Base-by-base conservation (phyloP, 2,797 vertebrate genomes). In the Sandelia bainsii region DNA sequence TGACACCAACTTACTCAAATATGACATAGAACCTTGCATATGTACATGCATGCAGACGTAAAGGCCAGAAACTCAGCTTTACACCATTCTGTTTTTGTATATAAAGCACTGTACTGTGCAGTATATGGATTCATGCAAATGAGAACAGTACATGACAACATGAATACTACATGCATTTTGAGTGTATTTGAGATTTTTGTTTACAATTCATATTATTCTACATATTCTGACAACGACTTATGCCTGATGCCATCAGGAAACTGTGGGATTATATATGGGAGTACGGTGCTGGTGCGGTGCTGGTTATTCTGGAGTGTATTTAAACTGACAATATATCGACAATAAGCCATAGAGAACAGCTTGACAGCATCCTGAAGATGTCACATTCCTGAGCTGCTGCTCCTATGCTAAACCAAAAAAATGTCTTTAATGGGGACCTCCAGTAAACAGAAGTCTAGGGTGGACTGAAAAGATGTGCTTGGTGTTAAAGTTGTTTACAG, bases 361-460 rank as follows among this genome's bases (percentile, higher is more conserved):
- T 77, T 82, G 60, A 60, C 66, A 84, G 73, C 48, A 60, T 73
- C 78, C 19, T 44, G 62, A 51, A 76, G 62, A 39, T 80, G 70
- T 83, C 70, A 83, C 83, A 90, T 88, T 92, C 87, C 83, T 80
- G 53, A 74, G 69, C 49, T 19, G 29, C 20, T 74, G 44, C 72
- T 67, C 45, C 72, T 68, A 50, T 44, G 37, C 64, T 70, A 71
- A 85, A 75, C 34, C 27, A 80, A 64, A 74, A 69, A 11, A 48
- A 53, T 81, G 75, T 72, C 72, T 71, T 79, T 74, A 74, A 80
- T 61, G 50, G 69, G 50, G 59, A 69, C 56, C 65, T 80, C 40
- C 34, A 61, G 66, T 77, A 63, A 84, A 81, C 76, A 82, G 67
- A 77, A 60, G 74, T 68, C 66, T 39, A 5, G 23, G 72, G 51